phyloP scores from a whole-genome alignment of 2,888 invertebrate genomes.

The Phaonia tiefii region DNA sequence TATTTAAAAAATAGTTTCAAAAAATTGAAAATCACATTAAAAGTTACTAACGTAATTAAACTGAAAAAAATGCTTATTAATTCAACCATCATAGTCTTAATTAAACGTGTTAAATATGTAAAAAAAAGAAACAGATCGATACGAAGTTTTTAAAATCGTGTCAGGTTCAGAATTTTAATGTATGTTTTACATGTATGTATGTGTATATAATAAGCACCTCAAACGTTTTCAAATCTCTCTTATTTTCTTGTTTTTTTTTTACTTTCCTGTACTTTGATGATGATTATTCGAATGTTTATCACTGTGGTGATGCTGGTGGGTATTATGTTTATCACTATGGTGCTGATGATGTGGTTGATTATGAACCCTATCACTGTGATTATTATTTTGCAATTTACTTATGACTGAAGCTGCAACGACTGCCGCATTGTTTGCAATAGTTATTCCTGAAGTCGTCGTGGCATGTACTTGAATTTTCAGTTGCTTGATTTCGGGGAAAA shows the following conservation, averaged over 20 bases:
- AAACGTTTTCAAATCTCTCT: slow-evolving; percentile 15
- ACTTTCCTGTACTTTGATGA: slow-evolving; percentile 53
- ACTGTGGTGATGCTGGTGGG: slow-evolving; percentile 13
- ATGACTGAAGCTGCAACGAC: neutral
- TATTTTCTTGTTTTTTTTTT: neutral
- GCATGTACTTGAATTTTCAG: slow-evolving; percentile 75
- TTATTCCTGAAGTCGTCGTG: slow-evolving; percentile 22
- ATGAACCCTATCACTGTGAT: slow-evolving; percentile 49
- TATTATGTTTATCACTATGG: slow-evolving; percentile 31
- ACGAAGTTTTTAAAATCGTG: slow-evolving; percentile 17
- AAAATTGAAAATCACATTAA: no score
- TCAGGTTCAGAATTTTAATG: slow-evolving; percentile 20
- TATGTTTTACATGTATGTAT: slow-evolving; percentile 6
- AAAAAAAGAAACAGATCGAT: no score
- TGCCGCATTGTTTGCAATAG: slow-evolving; percentile 36
- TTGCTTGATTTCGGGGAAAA: slow-evolving; percentile 86
- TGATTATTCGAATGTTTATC: slow-evolving; percentile 40
- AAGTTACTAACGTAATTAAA: neutral
- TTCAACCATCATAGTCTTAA: no score
- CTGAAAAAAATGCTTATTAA: neutral
- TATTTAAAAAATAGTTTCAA: no score
- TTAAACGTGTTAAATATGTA: no score
- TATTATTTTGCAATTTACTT: slow-evolving; percentile 60
- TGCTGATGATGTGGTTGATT: slow-evolving; percentile 40
- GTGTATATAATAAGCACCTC: slow-evolving; percentile 52